Evolutionary conservation across 2,888 invertebrate species (phyloP), one percentile per base, ranked within the genome.

Genomic region (Phoenoteleia sp.): DNA sequence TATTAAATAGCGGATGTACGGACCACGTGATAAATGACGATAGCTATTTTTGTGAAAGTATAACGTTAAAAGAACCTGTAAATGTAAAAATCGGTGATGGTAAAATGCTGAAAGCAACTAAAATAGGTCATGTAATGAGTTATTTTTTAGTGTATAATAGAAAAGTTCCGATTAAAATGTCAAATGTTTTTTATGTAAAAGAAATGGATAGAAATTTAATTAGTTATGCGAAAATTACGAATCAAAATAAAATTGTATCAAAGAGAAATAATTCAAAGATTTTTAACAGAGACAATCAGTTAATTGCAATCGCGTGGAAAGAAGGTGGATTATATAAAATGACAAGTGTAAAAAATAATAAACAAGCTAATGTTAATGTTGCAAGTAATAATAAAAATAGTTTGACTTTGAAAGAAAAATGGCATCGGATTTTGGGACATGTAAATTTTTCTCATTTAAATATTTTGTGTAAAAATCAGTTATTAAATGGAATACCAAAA

Each of bases 391-490:
- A 17, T 52, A 64, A 67, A 42, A 27, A 15, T 33, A 62, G 52
- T 17, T 9, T 75, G 39, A 64, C n/a, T 21, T 6, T 29, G 23
- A 88, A 88, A 76, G 89, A 89, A 75, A 88, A 80, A 74, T 88
- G 85, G 87, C 89, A 89, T 80, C 58, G 86, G 11, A 66, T 72
- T 4, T 54, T 89, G 21, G 88, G 87, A 0, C 88, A 89, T 80
- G 81, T 88, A 25, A 89, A 88, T 82, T 89, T 89, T 79, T 67
- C 69, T 15, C 84, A 86, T 60, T 75, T 87, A 39, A 71, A 87
- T 74, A 80, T 7, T 2, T 52, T 87, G n/a, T 67, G 81, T 75
- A 85, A 86, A 75, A 11, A 87, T 29, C 60, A 87, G 25, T 69
- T 89, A 21, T 2, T 89, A 33, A 49, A 75, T n/a, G 83, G 85